phyloP scores from a whole-genome alignment of 92 coral and sea anemone species.

The Pocillopora grandis region DNA sequence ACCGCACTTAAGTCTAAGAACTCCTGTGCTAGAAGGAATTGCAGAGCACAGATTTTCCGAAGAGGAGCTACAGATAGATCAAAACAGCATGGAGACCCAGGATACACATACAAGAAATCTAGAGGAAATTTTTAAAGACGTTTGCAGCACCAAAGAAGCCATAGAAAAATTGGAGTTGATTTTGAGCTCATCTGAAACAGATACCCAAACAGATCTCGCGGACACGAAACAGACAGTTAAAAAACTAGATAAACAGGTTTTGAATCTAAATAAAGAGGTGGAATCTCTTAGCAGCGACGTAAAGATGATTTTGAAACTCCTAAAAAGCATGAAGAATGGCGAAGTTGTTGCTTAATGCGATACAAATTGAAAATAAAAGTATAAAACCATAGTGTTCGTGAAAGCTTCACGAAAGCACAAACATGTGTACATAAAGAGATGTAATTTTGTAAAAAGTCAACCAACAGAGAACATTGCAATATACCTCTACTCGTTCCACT shows the following conservation, averaged over 20 bases:
- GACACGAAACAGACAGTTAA: constrained; percentile 76
- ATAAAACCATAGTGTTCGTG: neutral
- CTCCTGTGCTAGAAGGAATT: constrained; percentile 23
- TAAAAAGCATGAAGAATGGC: constrained; percentile 60
- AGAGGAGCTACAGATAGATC: neutral
- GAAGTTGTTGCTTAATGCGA: constrained; percentile 4
- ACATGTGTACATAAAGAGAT: neutral
- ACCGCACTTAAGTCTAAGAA: constrained; percentile 47
- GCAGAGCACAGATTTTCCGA: constrained; percentile 1
- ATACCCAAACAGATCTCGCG: constrained; percentile 34
- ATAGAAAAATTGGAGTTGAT: constrained; percentile 62
- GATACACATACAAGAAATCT: constrained; percentile 42
- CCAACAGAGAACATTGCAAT: too few species aligned
- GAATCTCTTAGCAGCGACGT: constrained; percentile 72
- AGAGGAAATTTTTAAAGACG: constrained; percentile 76
- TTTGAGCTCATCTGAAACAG: constrained; percentile 62
- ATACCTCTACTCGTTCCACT: too few species aligned
- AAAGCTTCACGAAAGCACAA: neutral
- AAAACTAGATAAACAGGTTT: constrained; percentile 68
- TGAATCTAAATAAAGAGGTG: constrained; percentile 62
- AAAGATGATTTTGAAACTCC: constrained; percentile 65
- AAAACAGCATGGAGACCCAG: neutral
- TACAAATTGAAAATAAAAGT: neutral
- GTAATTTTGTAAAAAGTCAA: too few species aligned
- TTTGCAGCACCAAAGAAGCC: constrained; percentile 65